These are phyloP conservation scores for Antrozous pallidus DNA, from an alignment of 2,797 vertebrate genomes.

Conservation along the genomic window DNA sequence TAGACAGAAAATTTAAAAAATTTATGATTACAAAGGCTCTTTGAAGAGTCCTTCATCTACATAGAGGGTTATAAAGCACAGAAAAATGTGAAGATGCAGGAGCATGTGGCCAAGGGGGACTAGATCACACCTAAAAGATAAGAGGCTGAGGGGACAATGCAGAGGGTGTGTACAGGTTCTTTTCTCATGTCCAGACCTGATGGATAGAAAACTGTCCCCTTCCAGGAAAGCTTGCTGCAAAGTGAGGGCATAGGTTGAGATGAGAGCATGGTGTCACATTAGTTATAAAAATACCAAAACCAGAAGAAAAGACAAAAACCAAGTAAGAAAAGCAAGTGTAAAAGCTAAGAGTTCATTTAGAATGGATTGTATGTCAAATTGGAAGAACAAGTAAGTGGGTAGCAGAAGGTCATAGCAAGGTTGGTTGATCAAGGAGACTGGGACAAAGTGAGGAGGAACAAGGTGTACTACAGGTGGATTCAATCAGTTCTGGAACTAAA, in stretches of 20 bases:
- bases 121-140: background rate
- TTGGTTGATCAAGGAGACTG: background rate
- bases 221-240: background rate
- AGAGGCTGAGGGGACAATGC: no score
- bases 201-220: fast-evolving
- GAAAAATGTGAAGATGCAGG: background rate
- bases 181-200: background rate
- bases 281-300: background rate
- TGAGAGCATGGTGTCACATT: background rate
- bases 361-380: background rate
- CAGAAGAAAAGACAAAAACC: background rate
- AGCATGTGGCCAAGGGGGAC: no score
- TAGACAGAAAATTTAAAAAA: background rate
- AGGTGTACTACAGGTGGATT: background rate
- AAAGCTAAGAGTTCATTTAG: background rate
- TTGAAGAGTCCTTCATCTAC: background rate
- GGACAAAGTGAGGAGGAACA: background rate
- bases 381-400: background rate
- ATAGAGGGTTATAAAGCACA: background rate
- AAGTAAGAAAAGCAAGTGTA: background rate
- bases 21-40: background rate
- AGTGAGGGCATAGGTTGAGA: background rate
- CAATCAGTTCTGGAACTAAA: background rate
- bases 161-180: background rate
- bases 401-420: background rate